Percentiles rank a stretch among this genome's conserved stretches.
Evolutionary conservation across 2,888 invertebrate genomes (phyloP).

Genomic region (Tinea semifulvella): DNA sequence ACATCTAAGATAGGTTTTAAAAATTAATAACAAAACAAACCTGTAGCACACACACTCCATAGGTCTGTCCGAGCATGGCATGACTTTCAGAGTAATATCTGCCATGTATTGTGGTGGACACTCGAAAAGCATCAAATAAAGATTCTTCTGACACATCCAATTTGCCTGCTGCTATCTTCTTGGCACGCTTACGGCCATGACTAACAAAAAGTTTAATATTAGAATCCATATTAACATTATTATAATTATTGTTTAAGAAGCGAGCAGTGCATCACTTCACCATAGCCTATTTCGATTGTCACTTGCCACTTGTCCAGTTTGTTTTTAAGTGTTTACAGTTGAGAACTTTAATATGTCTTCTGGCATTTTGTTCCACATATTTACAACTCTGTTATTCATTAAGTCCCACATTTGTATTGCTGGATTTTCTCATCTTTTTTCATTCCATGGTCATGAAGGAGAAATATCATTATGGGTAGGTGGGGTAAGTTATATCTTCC

Average conservation of each 20-base stretch:
- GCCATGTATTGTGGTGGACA: constrained; percentile 96
- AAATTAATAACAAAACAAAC: constrained; percentile 52
- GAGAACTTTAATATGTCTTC: too few species aligned
- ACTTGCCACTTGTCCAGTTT: too few species aligned
- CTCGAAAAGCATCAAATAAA: constrained; percentile 94
- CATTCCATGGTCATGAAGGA: too few species aligned
- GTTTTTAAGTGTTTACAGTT: too few species aligned
- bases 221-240: too few species aligned
- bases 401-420: not conserved
- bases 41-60: constrained; percentile 94
- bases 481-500: too few species aligned
- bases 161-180: constrained; percentile 90
- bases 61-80: constrained; percentile 97
- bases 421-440: too few species aligned
- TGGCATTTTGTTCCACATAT: too few species aligned
- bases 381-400: not conserved
- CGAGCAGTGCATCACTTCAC: too few species aligned
- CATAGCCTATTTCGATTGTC: not conserved
- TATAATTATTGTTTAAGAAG: constrained; percentile 1
- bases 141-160: constrained; percentile 93
- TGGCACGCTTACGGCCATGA: constrained; percentile 93
- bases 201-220: constrained; percentile 56
- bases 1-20: too few species aligned
- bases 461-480: too few species aligned
- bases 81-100: constrained; percentile 98